Conservation (phyloP, 2,113 vertebrate species). For the Ceyx margarethae region DNA sequence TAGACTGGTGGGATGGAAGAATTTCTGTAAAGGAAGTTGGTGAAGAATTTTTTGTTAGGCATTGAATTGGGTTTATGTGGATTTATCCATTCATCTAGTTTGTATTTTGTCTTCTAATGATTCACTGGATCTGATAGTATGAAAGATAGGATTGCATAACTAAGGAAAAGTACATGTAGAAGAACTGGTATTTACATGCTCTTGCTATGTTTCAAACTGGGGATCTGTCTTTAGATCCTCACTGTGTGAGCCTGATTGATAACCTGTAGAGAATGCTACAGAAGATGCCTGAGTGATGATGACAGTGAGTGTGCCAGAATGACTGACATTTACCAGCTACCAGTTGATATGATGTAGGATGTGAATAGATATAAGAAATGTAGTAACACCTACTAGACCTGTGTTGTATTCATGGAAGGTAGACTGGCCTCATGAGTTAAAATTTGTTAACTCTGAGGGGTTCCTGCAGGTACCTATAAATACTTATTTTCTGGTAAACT, state of each 20-base stretch:
- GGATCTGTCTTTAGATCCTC: background rate
- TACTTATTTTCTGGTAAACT: background rate
- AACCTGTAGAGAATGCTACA: background rate
- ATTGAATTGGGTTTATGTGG: background rate
- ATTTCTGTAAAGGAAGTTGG: background rate
- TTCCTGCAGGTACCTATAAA: background rate
- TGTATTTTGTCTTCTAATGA: background rate
- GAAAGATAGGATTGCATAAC: background rate
- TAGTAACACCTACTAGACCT: background rate
- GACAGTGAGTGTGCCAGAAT: background rate
- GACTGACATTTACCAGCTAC: background rate
- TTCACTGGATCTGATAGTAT: background rate
- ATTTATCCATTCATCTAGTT: background rate
- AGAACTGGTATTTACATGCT: background rate
- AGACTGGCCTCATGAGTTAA: background rate
- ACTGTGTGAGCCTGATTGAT: background rate
- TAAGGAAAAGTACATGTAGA: background rate
- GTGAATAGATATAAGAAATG: background rate
- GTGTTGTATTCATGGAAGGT: background rate
- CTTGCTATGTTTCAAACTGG: background rate
- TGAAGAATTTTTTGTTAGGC: background rate
- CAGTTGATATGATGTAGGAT: background rate
- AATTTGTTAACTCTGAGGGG: background rate
- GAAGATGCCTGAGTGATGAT: background rate
- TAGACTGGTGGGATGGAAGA: background rate